phyloP scores from a whole-genome alignment of 1,140 invertebrate genomes.

The Drosophila seguyi region DNA sequence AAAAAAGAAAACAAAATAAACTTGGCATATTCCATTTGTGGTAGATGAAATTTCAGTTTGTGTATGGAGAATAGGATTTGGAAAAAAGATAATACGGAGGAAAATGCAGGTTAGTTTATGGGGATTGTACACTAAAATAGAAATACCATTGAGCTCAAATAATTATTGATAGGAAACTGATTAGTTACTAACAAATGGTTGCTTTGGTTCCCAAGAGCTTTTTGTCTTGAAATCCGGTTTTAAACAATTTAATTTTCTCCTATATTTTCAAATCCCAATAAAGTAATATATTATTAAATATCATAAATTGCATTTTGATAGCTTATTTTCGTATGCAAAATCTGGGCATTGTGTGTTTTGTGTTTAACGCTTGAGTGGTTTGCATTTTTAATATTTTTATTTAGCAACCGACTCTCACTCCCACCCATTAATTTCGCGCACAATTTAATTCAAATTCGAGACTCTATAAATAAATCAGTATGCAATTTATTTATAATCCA shows the following conservation, averaged over 20 bases:
- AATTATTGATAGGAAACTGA: constrained; percentile 1
- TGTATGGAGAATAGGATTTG: constrained; percentile 30
- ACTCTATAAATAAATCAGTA: constrained; percentile 49
- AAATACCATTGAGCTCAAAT: background rate
- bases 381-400: constrained; percentile 9
- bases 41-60: constrained; percentile 25
- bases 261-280: background rate
- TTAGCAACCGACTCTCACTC: constrained; percentile 8
- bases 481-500: constrained; percentile 58
- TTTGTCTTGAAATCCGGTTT: background rate
- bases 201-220: background rate
- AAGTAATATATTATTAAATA: background rate
- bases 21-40: constrained; percentile 29
- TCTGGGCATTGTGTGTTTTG: constrained; percentile 15
- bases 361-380: constrained; percentile 6
- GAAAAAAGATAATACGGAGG: background rate
- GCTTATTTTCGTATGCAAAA: constrained; percentile 19
- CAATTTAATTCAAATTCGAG: constrained; percentile 53
- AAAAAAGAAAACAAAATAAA: background rate
- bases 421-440: constrained; percentile 48
- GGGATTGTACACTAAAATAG: constrained; percentile 11
- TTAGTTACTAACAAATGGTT: background rate
- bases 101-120: background rate
- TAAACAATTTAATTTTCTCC: background rate
- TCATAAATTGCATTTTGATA: constrained; percentile 2